Evolutionary conservation across 2,797 vertebrate genomes (phyloP), one percentile per base, ranked within the genome.

Genomic region (Naso thynnoides): DNA sequence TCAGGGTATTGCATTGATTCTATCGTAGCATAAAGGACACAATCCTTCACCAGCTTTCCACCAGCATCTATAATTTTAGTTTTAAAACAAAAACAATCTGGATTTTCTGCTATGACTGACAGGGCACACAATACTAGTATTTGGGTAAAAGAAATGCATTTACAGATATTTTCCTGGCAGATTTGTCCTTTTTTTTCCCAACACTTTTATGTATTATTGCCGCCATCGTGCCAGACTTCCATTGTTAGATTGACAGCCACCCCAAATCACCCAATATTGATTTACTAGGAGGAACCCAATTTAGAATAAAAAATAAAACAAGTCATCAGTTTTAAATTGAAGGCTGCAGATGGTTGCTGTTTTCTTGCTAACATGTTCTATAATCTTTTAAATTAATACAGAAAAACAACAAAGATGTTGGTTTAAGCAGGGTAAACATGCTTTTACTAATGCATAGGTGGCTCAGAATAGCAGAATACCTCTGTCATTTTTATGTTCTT

Each of bases 381-480:
- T 24, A 47, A 19, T 62, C 53, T 64, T 57, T 48, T 2, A 10
- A 24, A 73, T 73, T 65, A 13, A 52, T 24, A 76, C 61, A 65
- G 16, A 56, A 15, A 73, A 70, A 67, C 53, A 27, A n/a, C n/a
- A n/a, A n/a, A n/a, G n/a, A n/a, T 33, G 10, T 49, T 53, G n/a
- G 56, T 33, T 53, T 16, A 52, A 29, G n/a, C 27, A 13, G 60
- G 41, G 44, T 45, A 52, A 72, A 52, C 38, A 27, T 14, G 5
- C 15, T 62, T 70, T 69, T 62, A 62, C 58, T 62, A 65, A 57
- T 63, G 58, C 26, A 77, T 62, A 57, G 15, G 47, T 63, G 36
- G 36, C 58, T 49, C 29, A 11, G 33, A 44, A 79, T 38, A 68
- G 39, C 39, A 24, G 11, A 48, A 5, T 38, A 39, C 10, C 31